Conservation (phyloP, 1,140 invertebrate genomes). For the Drosophila nikananu region DNA sequence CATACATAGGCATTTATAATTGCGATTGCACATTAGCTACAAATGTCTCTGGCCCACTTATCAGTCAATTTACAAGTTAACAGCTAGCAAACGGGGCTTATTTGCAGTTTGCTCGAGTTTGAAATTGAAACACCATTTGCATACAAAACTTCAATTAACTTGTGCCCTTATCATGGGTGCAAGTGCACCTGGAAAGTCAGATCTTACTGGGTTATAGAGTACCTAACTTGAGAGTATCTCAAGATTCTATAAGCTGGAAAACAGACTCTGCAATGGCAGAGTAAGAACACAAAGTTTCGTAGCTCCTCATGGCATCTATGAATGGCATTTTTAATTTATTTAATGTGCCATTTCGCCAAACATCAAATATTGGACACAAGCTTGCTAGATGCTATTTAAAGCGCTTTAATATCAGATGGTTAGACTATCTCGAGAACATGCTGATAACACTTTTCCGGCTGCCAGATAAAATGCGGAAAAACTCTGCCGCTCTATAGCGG, state of each 20-base stretch:
- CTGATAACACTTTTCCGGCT: slow-evolving; percentile 31
- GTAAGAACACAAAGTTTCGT: neutral
- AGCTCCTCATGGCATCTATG: neutral
- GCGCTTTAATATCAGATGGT: slow-evolving; percentile 64
- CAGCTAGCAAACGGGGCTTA: slow-evolving; percentile 11
- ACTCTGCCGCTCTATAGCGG: neutral
- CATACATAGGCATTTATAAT: slow-evolving; percentile 6
- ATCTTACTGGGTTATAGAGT: neutral
- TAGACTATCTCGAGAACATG: slow-evolving; percentile 33
- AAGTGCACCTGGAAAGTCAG: neutral
- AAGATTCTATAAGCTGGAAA: neutral
- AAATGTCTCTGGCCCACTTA: slow-evolving; percentile 30
- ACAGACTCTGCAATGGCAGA: neutral
- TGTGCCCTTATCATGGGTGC: slow-evolving; percentile 7
- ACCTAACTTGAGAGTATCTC: too few relatives aligned
- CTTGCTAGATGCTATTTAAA: slow-evolving; percentile 68
- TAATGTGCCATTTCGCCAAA: slow-evolving; percentile 39
- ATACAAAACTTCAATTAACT: slow-evolving; percentile 35
- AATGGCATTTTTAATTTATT: slow-evolving; percentile 67
- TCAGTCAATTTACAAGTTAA: slow-evolving; percentile 32
- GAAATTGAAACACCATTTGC: slow-evolving; percentile 45
- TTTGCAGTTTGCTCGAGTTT: slow-evolving; percentile 36
- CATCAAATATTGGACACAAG: slow-evolving; percentile 32
- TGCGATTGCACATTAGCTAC: slow-evolving; percentile 9
- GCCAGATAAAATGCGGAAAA: slow-evolving; percentile 13